phyloP scores from a whole-genome alignment of 2,888 invertebrate species.

The Brenthis daphne region DNA sequence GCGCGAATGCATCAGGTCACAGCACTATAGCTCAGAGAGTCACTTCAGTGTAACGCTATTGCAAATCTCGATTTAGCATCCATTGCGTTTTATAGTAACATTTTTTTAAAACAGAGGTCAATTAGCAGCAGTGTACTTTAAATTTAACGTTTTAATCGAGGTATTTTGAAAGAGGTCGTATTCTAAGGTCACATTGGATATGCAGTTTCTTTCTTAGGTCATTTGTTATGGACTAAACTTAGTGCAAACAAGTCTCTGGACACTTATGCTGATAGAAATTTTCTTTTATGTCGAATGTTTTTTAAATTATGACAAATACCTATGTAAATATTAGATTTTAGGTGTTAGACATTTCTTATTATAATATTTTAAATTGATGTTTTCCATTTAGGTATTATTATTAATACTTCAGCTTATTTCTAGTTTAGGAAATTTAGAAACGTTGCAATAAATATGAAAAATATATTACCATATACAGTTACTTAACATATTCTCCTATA shows the following conservation, averaged over 20 bases:
- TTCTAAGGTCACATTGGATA: constrained; percentile 52
- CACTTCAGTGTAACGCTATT: constrained; percentile 34
- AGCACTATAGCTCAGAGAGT: constrained; percentile 45
- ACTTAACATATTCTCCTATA: too few species aligned
- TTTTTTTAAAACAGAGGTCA: not conserved
- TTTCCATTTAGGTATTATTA: too few species aligned
- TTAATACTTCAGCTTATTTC: too few species aligned
- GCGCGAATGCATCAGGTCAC: constrained; percentile 69
- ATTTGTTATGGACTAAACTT: constrained; percentile 42
- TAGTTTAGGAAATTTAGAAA: too few species aligned
- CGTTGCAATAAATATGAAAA: too few species aligned
- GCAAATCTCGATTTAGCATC: constrained; percentile 19
- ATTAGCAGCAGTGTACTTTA: constrained; percentile 33
- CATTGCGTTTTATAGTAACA: constrained; percentile 29
- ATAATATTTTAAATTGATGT: too few species aligned
- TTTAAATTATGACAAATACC: not conserved
- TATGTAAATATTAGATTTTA: not conserved
- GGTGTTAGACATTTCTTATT: not conserved
- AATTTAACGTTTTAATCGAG: constrained; percentile 4
- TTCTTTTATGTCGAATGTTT: constrained; percentile 9
- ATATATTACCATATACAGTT: too few species aligned
- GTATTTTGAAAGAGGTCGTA: constrained; percentile 40
- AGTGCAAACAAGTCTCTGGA: constrained; percentile 37
- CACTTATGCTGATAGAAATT: constrained; percentile 31
- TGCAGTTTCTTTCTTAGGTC: constrained; percentile 51